Conservation (phyloP, 2,113 vertebrate genomes). For the Hippocampus mohnikei region DNA sequence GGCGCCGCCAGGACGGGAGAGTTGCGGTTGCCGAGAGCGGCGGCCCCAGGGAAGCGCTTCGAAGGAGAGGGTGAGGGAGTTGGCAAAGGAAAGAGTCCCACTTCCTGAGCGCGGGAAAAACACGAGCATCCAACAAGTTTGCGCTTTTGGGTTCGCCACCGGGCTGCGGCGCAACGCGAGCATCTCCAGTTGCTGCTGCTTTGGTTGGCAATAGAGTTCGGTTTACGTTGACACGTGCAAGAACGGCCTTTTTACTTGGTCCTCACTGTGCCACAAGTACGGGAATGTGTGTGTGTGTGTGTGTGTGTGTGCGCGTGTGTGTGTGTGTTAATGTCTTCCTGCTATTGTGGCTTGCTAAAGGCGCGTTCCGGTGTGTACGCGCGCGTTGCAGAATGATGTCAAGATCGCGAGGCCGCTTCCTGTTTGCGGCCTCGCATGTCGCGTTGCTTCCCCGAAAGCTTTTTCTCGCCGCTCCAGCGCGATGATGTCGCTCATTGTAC, state of each 20-base stretch:
- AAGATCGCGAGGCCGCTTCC: neutral
- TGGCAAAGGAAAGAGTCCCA: slow-evolving; percentile 61
- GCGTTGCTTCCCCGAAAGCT: neutral
- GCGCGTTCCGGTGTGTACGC: neutral
- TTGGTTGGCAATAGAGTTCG: no score
- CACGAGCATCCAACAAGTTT: neutral
- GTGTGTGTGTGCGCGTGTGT: slow-evolving; percentile 2
- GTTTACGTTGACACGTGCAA: neutral
- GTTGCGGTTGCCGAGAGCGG: no score
- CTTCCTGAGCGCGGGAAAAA: slow-evolving; percentile 53
- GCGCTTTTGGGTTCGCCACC: neutral
- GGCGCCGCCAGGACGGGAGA: no score
- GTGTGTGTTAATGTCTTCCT: slow-evolving; percentile 9
- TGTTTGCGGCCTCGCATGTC: neutral
- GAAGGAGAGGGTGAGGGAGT: slow-evolving; percentile 67
- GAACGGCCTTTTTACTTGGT: no score
- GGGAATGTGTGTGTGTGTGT: neutral
- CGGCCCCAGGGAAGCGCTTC: slow-evolving; percentile 23
- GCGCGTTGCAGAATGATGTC: neutral
- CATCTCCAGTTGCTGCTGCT: no score
- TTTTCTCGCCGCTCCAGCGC: neutral
- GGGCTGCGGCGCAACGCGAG: no score
- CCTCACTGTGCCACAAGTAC: no score
- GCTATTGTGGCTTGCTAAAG: neutral
- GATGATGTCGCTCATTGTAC: neutral